A percentile compares a stretch with the other conserved stretches of the same genome.
Conservation (phyloP, 2,113 vertebrate genomes). For the Amblyopsis rosae region DNA sequence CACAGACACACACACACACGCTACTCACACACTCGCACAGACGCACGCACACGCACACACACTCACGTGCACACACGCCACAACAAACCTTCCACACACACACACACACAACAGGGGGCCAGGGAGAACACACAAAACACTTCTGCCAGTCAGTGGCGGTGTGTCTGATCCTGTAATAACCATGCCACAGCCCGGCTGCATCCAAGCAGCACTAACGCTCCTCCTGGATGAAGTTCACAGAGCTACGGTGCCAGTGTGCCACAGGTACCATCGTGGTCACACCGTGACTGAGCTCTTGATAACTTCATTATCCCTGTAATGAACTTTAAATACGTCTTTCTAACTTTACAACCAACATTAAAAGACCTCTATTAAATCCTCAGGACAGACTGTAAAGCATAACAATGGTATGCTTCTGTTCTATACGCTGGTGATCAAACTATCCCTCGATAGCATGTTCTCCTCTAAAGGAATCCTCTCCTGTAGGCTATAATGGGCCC, state of each 20-base stretch:
- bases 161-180: constrained; percentile 54
- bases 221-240: constrained; percentile 43
- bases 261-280: constrained; percentile 26
- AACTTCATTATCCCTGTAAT: constrained; percentile 29
- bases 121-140: constrained; percentile 49
- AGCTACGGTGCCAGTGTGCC: constrained; percentile 26
- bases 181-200: constrained; percentile 60
- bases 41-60: constrained; percentile 22
- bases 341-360: neutral
- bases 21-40: neutral
- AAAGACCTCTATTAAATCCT: neutral
- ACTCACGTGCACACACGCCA: neutral
- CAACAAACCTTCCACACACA: neutral
- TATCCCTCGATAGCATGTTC: no score
- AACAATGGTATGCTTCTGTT: no score
- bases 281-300: constrained; percentile 26
- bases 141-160: constrained; percentile 60
- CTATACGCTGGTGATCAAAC: no score
- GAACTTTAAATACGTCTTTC: constrained; percentile 9
- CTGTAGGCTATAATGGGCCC: no score
- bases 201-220: constrained; percentile 64
- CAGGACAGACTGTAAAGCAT: no score
- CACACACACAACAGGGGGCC: constrained; percentile 25
- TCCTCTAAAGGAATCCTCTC: no score
- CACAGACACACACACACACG: neutral